Conservation (phyloP, 2,113 vertebrate genomes). For the Chaetodon trifascialis region DNA sequence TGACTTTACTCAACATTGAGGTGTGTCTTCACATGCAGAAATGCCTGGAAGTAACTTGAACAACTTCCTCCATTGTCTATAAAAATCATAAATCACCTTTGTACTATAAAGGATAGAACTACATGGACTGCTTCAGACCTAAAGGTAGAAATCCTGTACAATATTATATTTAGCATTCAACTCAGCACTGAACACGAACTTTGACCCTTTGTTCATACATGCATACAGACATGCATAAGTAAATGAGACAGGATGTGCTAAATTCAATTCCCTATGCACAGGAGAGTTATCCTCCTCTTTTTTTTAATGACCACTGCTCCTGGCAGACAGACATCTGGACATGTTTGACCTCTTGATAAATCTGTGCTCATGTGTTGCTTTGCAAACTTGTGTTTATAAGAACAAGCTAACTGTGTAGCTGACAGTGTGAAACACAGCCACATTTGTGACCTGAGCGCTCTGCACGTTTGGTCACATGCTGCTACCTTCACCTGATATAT, state of each 20-base stretch:
- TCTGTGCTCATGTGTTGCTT: background rate
- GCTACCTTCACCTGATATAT: background rate
- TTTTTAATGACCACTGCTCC: too few species aligned
- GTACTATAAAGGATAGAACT: too few species aligned
- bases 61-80: too few species aligned
- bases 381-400: background rate
- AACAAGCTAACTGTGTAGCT: background rate
- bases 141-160: background rate
- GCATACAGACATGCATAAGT: background rate
- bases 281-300: too few species aligned
- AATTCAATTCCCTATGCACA: background rate
- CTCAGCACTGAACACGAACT: background rate
- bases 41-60: too few species aligned
- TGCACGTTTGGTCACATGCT: background rate
- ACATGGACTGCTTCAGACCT: background rate
- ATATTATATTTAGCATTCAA: background rate
- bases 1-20: background rate
- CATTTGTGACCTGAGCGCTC: background rate
- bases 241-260: background rate
- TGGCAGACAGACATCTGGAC: too few species aligned
- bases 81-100: too few species aligned
- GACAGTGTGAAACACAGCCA: background rate
- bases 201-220: too few species aligned
- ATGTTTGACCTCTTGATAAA: too few species aligned
- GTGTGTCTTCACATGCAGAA: background rate